A percentile compares a stretch with the other conserved stretches of the same genome.
Conservation (phyloP, 2,888 invertebrate species). For the Strigamia crassipes region DNA sequence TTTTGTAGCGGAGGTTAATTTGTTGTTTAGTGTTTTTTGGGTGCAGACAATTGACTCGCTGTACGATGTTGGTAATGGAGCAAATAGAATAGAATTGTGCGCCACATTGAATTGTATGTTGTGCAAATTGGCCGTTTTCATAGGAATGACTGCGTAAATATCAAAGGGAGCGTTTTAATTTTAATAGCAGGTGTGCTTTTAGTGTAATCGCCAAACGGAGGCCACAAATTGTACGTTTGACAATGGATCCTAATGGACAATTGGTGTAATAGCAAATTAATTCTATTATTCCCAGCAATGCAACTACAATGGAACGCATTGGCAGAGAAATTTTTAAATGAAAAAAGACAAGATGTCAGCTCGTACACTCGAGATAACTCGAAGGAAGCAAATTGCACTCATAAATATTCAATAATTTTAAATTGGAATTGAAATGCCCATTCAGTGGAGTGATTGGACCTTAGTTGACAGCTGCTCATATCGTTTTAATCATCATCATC, state of each 20-base stretch:
- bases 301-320: no score
- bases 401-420: not conserved
- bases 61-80: not conserved
- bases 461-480: not conserved
- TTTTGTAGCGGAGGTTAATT: not conserved
- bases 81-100: not conserved
- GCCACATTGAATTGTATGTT: not conserved
- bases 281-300: not conserved
- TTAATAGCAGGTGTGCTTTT: not conserved
- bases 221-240: not conserved
- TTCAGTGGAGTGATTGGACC: not conserved
- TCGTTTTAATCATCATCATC: not conserved
- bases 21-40: not conserved
- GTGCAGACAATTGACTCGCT: no score
- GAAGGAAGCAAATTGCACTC: not conserved
- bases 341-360: not conserved
- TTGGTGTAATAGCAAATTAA: not conserved
- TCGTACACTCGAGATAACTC: not conserved
- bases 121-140: not conserved
- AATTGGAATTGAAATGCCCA: not conserved
- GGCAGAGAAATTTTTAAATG: not conserved
- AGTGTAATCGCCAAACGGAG: not conserved
- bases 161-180: not conserved
- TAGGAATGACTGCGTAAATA: not conserved
- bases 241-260: no score